phyloP scores from a whole-genome alignment of 2,113 vertebrate species.

The Sminthopsis crassicaudata region DNA sequence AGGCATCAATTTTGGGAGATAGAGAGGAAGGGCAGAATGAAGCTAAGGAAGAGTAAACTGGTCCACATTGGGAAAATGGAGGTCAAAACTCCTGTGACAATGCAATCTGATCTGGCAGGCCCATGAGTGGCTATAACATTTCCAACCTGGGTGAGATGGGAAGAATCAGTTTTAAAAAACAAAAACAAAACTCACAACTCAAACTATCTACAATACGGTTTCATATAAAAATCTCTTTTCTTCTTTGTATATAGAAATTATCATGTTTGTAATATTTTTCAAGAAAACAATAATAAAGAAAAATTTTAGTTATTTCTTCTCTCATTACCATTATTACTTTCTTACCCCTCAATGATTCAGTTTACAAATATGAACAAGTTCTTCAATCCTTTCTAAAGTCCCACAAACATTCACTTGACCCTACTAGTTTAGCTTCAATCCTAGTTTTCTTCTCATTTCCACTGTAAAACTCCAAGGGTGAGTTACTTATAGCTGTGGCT shows the following conservation, averaged over 20 bases:
- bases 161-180: background rate
- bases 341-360: background rate
- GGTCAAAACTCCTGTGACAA: background rate
- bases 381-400: background rate
- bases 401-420: background rate
- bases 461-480: background rate
- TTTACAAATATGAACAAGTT: background rate
- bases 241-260: no score
- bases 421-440: background rate
- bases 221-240: no score
- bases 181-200: no score
- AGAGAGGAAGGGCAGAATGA: background rate
- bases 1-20: background rate
- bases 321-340: background rate
- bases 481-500: background rate
- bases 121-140: no score
- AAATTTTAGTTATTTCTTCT: background rate
- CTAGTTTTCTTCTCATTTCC: background rate
- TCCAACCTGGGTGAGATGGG: no score
- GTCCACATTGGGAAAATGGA: background rate
- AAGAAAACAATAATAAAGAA: background rate
- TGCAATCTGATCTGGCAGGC: no score
- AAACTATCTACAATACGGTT: no score
- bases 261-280: background rate
- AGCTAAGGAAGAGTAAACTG: background rate